These are phyloP conservation scores for Galerucella nymphaeae DNA, from an alignment of 2,888 invertebrate species.

Conservation along the genomic window DNA sequence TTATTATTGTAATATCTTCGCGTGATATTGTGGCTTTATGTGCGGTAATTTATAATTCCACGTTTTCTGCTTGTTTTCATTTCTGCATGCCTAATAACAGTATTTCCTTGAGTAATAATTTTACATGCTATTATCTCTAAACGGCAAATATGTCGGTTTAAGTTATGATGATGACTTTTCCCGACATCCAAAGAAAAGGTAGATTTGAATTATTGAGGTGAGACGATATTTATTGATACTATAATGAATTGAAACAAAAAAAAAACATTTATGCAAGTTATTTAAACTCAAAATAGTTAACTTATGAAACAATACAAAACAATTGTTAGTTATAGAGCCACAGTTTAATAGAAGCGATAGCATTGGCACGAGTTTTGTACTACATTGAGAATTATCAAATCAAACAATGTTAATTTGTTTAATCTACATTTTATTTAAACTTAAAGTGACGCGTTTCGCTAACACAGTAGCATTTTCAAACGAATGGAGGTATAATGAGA, in stretches of 20 bases:
- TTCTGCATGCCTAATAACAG: constrained; percentile 21
- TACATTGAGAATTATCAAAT: no score
- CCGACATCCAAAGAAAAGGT: background rate
- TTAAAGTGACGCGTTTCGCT: no score
- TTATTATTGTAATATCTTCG: constrained; percentile 39
- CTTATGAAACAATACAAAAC: no score
- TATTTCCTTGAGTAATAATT: constrained; percentile 9
- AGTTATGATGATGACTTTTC: background rate
- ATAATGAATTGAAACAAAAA: background rate
- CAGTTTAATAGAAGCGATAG: no score
- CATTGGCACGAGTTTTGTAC: no score
- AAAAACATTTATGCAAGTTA: background rate
- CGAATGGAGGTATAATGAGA: no score
- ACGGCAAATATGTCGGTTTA: background rate
- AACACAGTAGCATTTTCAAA: no score
- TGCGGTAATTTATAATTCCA: constrained; percentile 29
- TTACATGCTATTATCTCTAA: background rate
- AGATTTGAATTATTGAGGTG: background rate
- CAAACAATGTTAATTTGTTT: no score
- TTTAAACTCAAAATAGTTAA: no score
- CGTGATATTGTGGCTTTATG: constrained; percentile 32
- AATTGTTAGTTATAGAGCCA: no score
- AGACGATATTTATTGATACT: background rate
- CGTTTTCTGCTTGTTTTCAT: constrained; percentile 15
- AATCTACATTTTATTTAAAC: no score